A percentile compares a stretch with the other conserved stretches of the same genome.
These are phyloP conservation scores for Hypotaenidia okinawae DNA, from an alignment of 2,797 vertebrate species.

Conservation along the genomic window DNA sequence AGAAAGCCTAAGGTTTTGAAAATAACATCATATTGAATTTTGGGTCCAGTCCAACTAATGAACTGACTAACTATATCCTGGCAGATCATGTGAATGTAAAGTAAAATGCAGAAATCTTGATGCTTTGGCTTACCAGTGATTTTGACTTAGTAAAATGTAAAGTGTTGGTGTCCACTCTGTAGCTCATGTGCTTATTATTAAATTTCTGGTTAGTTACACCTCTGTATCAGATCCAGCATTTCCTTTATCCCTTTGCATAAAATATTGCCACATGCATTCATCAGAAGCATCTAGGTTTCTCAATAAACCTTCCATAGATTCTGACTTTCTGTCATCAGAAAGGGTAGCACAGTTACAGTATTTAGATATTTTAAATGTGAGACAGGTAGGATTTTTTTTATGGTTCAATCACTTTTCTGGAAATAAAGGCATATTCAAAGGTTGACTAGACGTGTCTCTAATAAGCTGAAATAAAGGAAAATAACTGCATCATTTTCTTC, in stretches of 20 bases:
- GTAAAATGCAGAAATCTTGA: not conserved
- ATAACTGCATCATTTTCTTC: not conserved
- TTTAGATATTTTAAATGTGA: not conserved
- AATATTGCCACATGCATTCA: not conserved
- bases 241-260: not conserved
- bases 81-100: not conserved
- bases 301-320: not conserved
- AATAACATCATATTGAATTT: not conserved
- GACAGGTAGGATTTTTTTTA: not conserved
- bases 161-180: not conserved
- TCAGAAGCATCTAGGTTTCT: not conserved
- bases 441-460: not conserved
- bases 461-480: not conserved
- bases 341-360: not conserved
- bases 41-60: not conserved
- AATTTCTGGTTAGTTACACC: not conserved
- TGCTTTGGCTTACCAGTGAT: not conserved
- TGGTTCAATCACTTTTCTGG: not conserved
- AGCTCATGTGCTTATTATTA: not conserved
- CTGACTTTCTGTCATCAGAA: not conserved
- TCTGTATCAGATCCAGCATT: not conserved
- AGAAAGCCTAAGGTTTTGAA: not conserved
- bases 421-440: not conserved
- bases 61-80: not conserved
- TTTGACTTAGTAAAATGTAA: not conserved